Conservation (phyloP, 2,797 vertebrate genomes). For the Mormyrus proboscirostris region DNA sequence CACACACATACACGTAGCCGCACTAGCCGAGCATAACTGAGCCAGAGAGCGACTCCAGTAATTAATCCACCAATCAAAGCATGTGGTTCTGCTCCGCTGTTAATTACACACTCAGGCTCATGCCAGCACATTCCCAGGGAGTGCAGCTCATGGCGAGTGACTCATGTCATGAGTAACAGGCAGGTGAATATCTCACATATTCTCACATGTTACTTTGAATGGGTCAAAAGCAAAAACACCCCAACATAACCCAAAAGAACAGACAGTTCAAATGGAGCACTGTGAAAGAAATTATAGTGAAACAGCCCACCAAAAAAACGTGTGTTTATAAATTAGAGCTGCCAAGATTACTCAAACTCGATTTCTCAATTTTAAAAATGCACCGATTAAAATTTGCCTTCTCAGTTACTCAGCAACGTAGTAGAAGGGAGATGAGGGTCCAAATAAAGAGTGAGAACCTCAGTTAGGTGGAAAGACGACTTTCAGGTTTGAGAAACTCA, state of each 20-base stretch:
- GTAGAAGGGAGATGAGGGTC: not conserved
- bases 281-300: not conserved
- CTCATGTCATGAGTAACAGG: not conserved
- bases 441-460: not conserved
- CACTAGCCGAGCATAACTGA: not conserved
- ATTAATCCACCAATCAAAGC: constrained; percentile 1
- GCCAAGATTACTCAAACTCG: not conserved
- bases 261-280: not conserved
- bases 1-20: not conserved
- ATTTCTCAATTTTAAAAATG: not conserved
- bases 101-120: not conserved
- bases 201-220: not conserved
- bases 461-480: not conserved
- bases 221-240: not conserved
- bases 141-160: not conserved
- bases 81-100: not conserved
- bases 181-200: not conserved
- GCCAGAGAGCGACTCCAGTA: not conserved
- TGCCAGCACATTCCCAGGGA: not conserved
- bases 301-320: not conserved
- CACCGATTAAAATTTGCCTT: not conserved
- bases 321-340: not conserved
- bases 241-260: not conserved
- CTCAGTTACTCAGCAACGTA: not conserved
- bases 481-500: not conserved